Percentiles rank a stretch among this genome's conserved stretches.
phyloP scores from a whole-genome alignment of 2,797 vertebrate genomes.

The Catharus ustulatus region DNA sequence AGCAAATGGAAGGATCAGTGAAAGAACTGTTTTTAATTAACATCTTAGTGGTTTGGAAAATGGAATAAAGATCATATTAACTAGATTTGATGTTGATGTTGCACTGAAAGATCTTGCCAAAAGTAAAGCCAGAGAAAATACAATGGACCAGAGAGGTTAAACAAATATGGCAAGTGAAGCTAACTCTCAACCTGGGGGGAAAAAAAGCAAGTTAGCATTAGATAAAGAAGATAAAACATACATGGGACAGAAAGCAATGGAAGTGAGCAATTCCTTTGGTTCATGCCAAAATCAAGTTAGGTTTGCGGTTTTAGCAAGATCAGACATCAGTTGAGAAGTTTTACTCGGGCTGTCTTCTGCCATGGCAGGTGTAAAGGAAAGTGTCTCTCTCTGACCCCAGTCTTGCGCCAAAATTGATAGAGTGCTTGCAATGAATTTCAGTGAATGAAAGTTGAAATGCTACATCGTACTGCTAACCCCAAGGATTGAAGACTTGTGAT shows the following conservation, averaged over 20 bases:
- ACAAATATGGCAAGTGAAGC: conserved; percentile 5
- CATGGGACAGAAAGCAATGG: not conserved
- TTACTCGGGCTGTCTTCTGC: not conserved
- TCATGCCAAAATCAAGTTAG: not conserved
- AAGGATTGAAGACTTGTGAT: not conserved
- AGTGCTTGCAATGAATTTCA: not conserved
- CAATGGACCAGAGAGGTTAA: not conserved
- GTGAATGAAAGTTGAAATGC: not conserved
- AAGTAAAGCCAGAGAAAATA: conserved; percentile 39
- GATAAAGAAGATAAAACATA: not conserved
- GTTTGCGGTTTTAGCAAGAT: not conserved
- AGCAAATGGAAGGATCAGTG: not conserved
- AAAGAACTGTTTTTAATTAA: conserved; percentile 56
- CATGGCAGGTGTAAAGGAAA: not conserved
- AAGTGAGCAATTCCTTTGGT: not conserved
- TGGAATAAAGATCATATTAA: conserved; percentile 26
- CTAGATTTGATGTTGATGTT: conserved; percentile 14
- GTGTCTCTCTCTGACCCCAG: not conserved
- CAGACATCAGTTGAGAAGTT: not conserved
- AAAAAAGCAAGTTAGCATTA: not conserved
- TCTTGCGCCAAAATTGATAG: not conserved
- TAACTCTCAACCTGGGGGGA: not conserved
- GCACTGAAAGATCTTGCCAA: conserved; percentile 31
- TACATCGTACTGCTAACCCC: not conserved
- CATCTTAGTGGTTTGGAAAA: conserved; percentile 41